Conservation (phyloP, 1,140 invertebrate genomes). For the Euura lappo region DNA sequence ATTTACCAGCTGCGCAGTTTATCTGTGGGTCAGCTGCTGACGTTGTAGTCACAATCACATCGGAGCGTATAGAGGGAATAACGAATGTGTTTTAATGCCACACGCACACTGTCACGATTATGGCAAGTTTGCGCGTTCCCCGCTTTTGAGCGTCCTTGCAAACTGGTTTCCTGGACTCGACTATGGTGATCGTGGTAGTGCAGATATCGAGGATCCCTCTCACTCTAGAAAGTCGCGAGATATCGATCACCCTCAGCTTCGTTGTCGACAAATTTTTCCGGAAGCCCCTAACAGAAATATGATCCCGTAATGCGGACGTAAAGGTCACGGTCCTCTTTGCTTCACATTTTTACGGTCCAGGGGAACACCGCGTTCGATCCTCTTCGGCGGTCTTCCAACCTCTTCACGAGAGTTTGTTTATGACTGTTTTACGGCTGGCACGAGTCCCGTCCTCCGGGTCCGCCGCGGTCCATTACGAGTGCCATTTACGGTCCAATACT, state of each 20-base stretch:
- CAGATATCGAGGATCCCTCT: too few relatives aligned
- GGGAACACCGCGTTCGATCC: background rate
- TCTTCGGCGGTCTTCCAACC: background rate
- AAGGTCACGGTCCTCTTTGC: background rate
- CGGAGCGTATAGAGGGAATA: background rate
- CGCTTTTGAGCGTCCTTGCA: background rate
- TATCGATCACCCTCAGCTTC: too few relatives aligned
- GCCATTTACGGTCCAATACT: constrained; percentile 48
- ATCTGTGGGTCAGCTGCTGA: constrained; percentile 1
- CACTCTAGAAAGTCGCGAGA: too few relatives aligned
- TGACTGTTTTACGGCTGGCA: constrained; percentile 3
- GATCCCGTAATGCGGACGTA: too few relatives aligned
- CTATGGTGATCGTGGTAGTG: background rate
- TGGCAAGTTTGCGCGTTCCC: background rate
- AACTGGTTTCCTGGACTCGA: constrained; percentile 6
- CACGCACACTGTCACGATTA: too few relatives aligned
- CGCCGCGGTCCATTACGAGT: constrained; percentile 34
- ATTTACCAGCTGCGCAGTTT: background rate
- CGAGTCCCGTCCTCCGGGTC: background rate
- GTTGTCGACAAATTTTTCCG: too few relatives aligned
- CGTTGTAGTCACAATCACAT: background rate
- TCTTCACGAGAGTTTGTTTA: background rate
- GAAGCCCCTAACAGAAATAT: too few relatives aligned
- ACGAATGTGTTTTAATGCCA: background rate
- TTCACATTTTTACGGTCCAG: constrained; percentile 1